Percentiles rank a stretch among this genome's conserved stretches.
Conservation (phyloP, 2,888 invertebrate genomes). For the Sclerodermus sp. region DNA sequence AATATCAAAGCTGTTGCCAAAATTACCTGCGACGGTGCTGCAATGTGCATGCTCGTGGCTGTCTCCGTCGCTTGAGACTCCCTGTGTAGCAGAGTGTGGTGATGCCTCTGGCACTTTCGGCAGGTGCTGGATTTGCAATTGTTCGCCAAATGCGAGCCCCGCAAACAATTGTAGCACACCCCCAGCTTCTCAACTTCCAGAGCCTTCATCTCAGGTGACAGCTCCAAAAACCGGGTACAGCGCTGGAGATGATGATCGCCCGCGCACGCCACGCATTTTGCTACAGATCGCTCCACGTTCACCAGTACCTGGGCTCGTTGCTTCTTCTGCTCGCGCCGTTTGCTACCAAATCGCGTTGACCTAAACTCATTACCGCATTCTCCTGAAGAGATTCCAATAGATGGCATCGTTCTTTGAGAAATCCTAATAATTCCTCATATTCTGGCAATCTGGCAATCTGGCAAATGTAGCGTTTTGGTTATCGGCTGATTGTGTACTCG, state of each 20-base stretch:
- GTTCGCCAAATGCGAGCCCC: not conserved
- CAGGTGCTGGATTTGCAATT: not conserved
- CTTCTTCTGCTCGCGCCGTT: not conserved
- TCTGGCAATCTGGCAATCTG: not conserved
- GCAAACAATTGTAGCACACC: not conserved
- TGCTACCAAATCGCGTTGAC: not conserved
- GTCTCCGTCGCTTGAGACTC: too few relatives aligned
- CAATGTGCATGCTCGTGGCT: too few relatives aligned
- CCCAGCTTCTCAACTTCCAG: not conserved
- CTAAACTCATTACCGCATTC: too few relatives aligned
- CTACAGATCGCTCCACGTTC: too few relatives aligned
- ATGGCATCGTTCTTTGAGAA: conserved; percentile 20
- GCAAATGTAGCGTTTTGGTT: too few relatives aligned
- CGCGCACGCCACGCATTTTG: too few relatives aligned
- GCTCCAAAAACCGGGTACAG: too few relatives aligned
- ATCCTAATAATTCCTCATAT: conserved; percentile 15
- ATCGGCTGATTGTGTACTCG: too few relatives aligned
- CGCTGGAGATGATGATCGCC: too few relatives aligned
- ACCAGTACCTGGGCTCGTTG: too few relatives aligned
- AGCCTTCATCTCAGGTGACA: not conserved
- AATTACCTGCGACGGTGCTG: not conserved
- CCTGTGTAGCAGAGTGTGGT: not conserved
- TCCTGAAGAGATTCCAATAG: too few relatives aligned
- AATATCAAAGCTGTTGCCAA: not conserved
- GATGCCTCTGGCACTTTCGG: conserved; percentile 1